Evolutionary conservation across 2,888 invertebrate species (phyloP), one percentile per base, ranked within the genome.

Genomic region (Hyposoter didymator): DNA sequence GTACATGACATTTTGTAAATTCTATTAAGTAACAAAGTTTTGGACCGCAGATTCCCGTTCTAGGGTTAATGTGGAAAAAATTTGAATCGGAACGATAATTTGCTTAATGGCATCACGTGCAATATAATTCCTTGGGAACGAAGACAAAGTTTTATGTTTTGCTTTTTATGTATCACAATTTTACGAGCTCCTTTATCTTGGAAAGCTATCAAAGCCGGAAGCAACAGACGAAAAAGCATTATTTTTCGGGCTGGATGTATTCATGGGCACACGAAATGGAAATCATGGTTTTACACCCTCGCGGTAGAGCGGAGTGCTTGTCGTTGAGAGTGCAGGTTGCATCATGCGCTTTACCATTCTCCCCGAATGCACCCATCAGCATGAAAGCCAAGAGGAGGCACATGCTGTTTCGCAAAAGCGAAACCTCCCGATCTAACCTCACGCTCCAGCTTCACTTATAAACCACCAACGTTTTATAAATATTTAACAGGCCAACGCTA

Each of bases 191-290:
- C 49, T 70, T n/a, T 32, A 66, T 39, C 45, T 76, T 32, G 14
- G 32, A 47, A 49, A 66, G 35, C 66, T 49, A 76, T 39, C 35
- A 66, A 32, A 75, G 49, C 39, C 35, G n/a, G 72, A 14, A 73
- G 66, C 67, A 47, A 47, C 19, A 28, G 45, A 69, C 47, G 64
- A 66, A 39, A 76, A 66, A 66, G 49, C n/a, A 75, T 47, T 75
- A 0, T 64, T 62, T 45, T 59, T 66, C 49, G 1, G 49, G 39
- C 43, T 78, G 76, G 72, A 78, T 70, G 85, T 90, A 91, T 91
- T 91, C 90, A 90, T 90, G 87, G 88, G 67, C 69, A 84, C 87
- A 90, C 90, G 89, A 90, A 90, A 91, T 90, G 91, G 89, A 90
- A 91, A 91, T 91, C 88, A 89, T 89, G 89, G 88, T 88, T 90